phyloP scores from a whole-genome alignment of 2,888 invertebrate species.

The Tetragonisca angustula region DNA sequence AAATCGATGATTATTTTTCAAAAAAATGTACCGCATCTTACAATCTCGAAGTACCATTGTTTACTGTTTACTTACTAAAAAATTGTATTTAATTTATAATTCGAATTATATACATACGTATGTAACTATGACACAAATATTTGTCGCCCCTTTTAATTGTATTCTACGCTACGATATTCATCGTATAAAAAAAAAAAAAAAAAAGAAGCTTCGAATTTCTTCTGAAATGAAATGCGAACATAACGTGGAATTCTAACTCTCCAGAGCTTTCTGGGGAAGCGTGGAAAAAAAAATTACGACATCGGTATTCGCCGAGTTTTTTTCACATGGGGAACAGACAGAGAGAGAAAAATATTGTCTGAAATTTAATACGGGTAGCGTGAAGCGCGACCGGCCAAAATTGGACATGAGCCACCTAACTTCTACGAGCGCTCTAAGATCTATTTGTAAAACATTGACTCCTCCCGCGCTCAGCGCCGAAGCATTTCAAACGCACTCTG shows the following conservation, averaged over 20 bases:
- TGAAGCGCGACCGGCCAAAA: constrained; percentile 83
- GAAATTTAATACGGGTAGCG: constrained; percentile 83
- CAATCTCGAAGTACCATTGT: not conserved
- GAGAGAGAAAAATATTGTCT: constrained; percentile 81
- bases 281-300: constrained; percentile 1
- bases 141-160: not conserved
- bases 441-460: constrained; percentile 84
- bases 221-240: not conserved
- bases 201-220: not conserved
- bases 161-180: not conserved
- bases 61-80: too few species aligned
- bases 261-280: not conserved
- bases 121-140: not conserved
- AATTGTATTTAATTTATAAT: too few species aligned
- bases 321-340: not conserved
- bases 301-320: constrained; percentile 3
- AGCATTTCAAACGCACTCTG: constrained; percentile 76
- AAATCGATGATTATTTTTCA: not conserved
- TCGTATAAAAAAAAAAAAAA: not conserved
- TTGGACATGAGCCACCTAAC: constrained; percentile 84
- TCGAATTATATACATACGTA: not conserved
- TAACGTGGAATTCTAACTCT: not conserved
- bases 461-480: constrained; percentile 79
- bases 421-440: constrained; percentile 80
- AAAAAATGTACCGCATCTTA: not conserved